Evolutionary conservation across 2,797 vertebrate genomes (phyloP), one percentile per base, ranked within the genome.

Genomic region (Myoxocephalus aenaeus): DNA sequence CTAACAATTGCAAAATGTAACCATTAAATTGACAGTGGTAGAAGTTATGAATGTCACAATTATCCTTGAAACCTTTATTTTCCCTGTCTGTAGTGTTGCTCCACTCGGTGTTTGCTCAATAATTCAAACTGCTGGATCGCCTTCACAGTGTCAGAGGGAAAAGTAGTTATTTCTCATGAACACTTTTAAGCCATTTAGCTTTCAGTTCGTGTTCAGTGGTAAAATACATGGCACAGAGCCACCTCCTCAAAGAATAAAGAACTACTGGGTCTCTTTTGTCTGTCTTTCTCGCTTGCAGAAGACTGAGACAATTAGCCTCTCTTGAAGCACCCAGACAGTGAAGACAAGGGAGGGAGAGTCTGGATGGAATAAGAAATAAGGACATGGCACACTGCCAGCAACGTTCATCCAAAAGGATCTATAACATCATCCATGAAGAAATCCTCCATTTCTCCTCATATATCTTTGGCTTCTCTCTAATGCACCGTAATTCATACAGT

Each of bases 181-280:
- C 51, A 51, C 42, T 65, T 34, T 65, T 11, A 42, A 70, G 54
- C 22, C 61, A 70, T 80, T 65, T n/a, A 56, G 58, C 58, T 69
- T 38, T 51, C 58, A 57, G 40, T 22, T 54, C 5, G 10, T 53
- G 53, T 65, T 59, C 15, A 15, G 36, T 59, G 22, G 32, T 48
- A 38, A n/a, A 57, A 50, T 64, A 36, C 3, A 11, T 3, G 7
- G n/a, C 4, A 27, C 20, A 22, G 6, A 38, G 10, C 32, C 10
- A 42, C 32, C 34, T 27, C 18, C 42, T 58, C 11, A 66, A 27
- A 17, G 40, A 17, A 29, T 27, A 36, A 59, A 51, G 14, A n/a
- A 20, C 9, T 4, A 18, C 17, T 38, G 7, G 12, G 50, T 42
- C 57, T 36, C 5, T 53, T 53, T 73, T 56, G 58, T 12, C 27